phyloP scores from a whole-genome alignment of 2,797 vertebrate species.

The Mionectes olivaceus region DNA sequence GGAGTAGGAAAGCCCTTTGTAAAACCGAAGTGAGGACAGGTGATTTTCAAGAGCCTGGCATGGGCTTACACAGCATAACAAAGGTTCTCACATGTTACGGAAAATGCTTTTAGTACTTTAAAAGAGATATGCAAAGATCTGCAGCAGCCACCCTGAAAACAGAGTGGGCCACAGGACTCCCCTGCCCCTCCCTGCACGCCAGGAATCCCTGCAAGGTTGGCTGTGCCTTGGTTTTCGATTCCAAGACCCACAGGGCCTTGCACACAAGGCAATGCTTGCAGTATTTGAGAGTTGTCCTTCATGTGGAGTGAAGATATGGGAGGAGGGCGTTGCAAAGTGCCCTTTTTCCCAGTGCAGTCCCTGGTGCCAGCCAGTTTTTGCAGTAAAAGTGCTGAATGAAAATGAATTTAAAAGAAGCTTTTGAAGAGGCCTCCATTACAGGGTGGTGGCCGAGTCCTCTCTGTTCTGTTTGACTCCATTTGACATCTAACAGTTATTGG shows the following conservation, averaged over 20 bases:
- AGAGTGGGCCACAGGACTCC: rapidly evolving
- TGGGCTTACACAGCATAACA: rapidly evolving
- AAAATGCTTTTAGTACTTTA: neutral
- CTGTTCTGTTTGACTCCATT: neutral
- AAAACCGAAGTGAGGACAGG: neutral
- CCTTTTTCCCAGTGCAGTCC: neutral
- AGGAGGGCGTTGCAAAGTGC: neutral
- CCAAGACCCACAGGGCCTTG: neutral
- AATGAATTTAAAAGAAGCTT: neutral
- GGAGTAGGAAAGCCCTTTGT: neutral
- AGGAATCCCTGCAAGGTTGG: neutral
- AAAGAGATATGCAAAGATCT: neutral
- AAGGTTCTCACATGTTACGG: neutral
- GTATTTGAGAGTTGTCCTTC: neutral
- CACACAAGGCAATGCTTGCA: neutral
- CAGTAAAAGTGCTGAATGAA: neutral
- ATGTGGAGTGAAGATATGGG: rapidly evolving
- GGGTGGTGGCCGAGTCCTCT: neutral
- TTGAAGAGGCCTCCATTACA: neutral
- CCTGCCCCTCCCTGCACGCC: neutral
- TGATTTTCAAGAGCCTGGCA: neutral
- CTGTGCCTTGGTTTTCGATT: neutral
- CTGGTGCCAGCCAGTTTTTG: neutral
- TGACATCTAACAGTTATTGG: neutral
- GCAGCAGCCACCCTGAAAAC: neutral